These are phyloP conservation scores for Axea sp. DNA, from an alignment of 2,888 invertebrate genomes.

Conservation along the genomic window DNA sequence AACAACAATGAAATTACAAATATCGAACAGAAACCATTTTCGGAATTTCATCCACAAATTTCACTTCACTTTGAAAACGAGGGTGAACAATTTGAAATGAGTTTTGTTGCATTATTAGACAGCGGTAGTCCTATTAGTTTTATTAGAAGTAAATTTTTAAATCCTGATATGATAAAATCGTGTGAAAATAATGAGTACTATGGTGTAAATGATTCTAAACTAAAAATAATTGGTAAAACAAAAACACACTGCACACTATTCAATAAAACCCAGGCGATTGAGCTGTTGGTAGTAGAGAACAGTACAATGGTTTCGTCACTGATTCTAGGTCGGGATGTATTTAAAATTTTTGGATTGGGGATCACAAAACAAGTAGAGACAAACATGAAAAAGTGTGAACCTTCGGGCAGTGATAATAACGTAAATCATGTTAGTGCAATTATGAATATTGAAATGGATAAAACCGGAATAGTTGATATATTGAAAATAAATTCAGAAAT, in stretches of 20 bases:
- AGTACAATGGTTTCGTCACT: background rate
- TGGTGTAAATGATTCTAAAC: background rate
- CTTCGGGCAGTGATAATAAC: no score
- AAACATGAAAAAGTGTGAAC: no score
- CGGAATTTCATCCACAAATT: background rate
- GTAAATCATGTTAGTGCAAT: no score
- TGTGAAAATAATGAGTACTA: background rate
- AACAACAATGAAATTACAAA: no score
- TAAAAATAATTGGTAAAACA: background rate
- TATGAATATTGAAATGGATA: no score
- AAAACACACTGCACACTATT: background rate
- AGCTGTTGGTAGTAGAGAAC: background rate
- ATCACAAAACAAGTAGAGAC: no score
- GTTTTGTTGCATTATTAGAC: background rate
- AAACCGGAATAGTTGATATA: no score
- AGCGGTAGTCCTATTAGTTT: conserved; percentile 2
- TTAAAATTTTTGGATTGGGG: conserved; percentile 1
- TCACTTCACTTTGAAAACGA: background rate
- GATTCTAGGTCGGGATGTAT: background rate
- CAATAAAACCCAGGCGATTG: background rate
- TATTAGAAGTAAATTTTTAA: background rate
- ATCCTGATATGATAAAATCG: background rate
- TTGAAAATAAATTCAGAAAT: no score
- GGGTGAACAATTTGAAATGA: background rate
- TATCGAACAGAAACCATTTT: no score